Evolutionary conservation across 2,888 invertebrate genomes (phyloP).

Genomic region (Heliconius cydno): DNA sequence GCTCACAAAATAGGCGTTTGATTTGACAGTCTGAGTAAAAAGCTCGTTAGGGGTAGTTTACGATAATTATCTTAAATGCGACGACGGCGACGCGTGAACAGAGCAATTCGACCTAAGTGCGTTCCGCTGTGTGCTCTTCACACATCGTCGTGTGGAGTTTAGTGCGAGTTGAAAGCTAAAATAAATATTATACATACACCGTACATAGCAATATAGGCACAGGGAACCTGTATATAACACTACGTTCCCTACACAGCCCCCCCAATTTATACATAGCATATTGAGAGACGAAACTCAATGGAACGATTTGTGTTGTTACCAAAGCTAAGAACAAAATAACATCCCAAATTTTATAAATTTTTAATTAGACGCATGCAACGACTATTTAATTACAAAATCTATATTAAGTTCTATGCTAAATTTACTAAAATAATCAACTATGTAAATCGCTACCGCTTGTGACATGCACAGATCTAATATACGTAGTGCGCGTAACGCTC

Average conservation of each 20-base stretch:
- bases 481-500: slow-evolving; percentile 52
- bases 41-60: slow-evolving; percentile 44
- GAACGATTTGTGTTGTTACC: too few relatives aligned
- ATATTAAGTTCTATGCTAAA: not conserved
- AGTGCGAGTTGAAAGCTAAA: slow-evolving; percentile 38
- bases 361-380: too few relatives aligned
- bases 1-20: slow-evolving; percentile 30
- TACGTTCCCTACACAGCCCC: too few relatives aligned
- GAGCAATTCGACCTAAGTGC: slow-evolving; percentile 65
- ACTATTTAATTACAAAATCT: not conserved
- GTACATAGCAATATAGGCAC: not conserved
- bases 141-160: slow-evolving; percentile 53
- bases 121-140: slow-evolving; percentile 64
- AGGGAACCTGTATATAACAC: not conserved
- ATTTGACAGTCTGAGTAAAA: slow-evolving; percentile 37
- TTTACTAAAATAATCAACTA: not conserved
- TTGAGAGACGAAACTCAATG: too few relatives aligned
- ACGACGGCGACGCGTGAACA: slow-evolving; percentile 46
- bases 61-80: slow-evolving; percentile 48
- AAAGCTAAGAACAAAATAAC: too few relatives aligned
- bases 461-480: slow-evolving; percentile 41
- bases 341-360: too few relatives aligned
- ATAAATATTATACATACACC: not conserved
- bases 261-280: too few relatives aligned
- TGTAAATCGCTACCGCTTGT: slow-evolving; percentile 37